Percentiles rank a stretch among this genome's conserved stretches.
phyloP scores from a whole-genome alignment of 2,888 invertebrate species.

The Spodoptera exigua region DNA sequence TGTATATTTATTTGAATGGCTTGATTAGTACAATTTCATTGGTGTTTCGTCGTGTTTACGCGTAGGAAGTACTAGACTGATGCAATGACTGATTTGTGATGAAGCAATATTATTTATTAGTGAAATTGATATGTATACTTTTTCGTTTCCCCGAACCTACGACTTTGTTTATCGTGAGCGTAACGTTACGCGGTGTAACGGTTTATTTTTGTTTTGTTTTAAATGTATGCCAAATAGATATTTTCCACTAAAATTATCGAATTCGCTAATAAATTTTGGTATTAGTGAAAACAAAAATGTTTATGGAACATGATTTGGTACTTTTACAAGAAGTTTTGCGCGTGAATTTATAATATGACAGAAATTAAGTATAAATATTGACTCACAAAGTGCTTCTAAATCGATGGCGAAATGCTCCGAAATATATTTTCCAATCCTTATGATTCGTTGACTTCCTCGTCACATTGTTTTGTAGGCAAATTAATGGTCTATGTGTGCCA shows the following conservation, averaged over 20 bases:
- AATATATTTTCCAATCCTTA: constrained; percentile 40
- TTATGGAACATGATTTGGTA: constrained; percentile 1
- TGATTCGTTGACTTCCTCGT: constrained; percentile 50
- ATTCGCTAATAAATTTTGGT: constrained; percentile 21
- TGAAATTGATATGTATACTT: constrained; percentile 71
- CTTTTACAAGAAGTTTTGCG: background rate
- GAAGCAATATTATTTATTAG: constrained; percentile 88
- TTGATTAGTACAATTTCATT: constrained; percentile 66
- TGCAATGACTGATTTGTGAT: constrained; percentile 85
- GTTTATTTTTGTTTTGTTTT: constrained; percentile 25
- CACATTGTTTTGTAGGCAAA: constrained; percentile 57
- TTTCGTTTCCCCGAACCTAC: constrained; percentile 57
- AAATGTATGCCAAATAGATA: constrained; percentile 59
- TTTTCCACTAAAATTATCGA: constrained; percentile 25
- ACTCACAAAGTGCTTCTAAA: constrained; percentile 50
- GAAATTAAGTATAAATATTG: constrained; percentile 10
- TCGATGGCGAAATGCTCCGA: constrained; percentile 51
- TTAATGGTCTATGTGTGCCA: constrained; percentile 78
- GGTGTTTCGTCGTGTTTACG: constrained; percentile 61
- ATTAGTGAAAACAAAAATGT: constrained; percentile 15
- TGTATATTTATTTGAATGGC: constrained; percentile 55
- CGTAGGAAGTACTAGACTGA: constrained; percentile 82
- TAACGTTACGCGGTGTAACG: constrained; percentile 19
- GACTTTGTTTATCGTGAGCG: constrained; percentile 36
- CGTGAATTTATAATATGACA: constrained; percentile 3